Evolutionary conservation across 1,140 invertebrate species (phyloP).

Genomic region (Listronotus oregonensis): DNA sequence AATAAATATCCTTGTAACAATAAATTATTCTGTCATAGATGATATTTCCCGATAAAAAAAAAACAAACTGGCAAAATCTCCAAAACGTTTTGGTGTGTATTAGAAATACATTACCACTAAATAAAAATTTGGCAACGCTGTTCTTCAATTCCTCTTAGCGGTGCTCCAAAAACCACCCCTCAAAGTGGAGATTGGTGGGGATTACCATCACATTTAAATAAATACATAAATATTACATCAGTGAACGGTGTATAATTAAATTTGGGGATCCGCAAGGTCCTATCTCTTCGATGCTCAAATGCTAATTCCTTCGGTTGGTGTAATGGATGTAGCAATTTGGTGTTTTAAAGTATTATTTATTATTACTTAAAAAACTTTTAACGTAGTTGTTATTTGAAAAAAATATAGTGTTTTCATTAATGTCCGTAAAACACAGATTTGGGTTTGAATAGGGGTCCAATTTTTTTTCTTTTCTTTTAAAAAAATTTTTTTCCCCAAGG

Average conservation of each 20-base stretch:
- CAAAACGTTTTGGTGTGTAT: too few relatives aligned
- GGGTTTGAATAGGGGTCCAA: too few relatives aligned
- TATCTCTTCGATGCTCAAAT: conserved; percentile 50
- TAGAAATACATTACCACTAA: too few relatives aligned
- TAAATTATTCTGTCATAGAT: too few relatives aligned
- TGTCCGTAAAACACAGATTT: too few relatives aligned
- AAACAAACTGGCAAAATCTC: too few relatives aligned
- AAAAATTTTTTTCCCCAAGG: too few relatives aligned
- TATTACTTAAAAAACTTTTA: not conserved
- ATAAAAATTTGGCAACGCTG: conserved; percentile 3
- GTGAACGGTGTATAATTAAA: conserved; percentile 57
- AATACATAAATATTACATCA: conserved; percentile 59
- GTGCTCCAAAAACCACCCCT: conserved; percentile 31
- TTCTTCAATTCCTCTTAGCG: conserved; percentile 21
- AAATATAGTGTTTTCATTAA: too few relatives aligned
- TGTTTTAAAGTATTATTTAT: not conserved
- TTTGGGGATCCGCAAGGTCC: conserved; percentile 39
- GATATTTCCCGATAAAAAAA: too few relatives aligned
- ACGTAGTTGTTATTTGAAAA: too few relatives aligned
- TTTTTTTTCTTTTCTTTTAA: too few relatives aligned
- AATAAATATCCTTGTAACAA: too few relatives aligned
- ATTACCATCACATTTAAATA: conserved; percentile 59
- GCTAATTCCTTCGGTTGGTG: conserved; percentile 54
- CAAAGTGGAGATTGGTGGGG: conserved; percentile 38
- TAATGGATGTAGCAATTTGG: conserved; percentile 47